Evolutionary conservation across 2,797 vertebrate species (phyloP), one percentile per base, ranked within the genome.

Genomic region (Neostethus bicornis): DNA sequence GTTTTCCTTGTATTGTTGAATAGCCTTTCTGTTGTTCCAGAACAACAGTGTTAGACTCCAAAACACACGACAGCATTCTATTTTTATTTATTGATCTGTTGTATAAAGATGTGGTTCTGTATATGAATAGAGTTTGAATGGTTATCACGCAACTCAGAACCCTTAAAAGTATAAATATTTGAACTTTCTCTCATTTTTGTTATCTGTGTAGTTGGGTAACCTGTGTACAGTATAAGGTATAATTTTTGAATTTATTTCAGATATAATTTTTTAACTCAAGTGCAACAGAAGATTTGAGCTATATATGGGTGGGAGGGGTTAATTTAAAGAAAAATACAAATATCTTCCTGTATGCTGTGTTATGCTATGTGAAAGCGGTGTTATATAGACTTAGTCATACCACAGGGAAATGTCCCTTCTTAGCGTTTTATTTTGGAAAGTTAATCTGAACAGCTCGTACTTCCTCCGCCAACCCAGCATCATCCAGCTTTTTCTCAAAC

Each of bases 51-150:
- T 88, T 92, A 91, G 88, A 87, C 77, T 89, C 85, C 87, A 91
- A 86, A 91, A 84, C 87, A 89, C 86, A 88, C 76, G 77, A 91
- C 85, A 89, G 80, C 90, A 87, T 88, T 91, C 87, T 93, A 92
- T 93, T 93, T 93, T 92, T 93, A 92, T 93, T 92, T 92, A 93
- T 92, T 92, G 86, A 90, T 73, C 87, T 89, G 89, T 85, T 93
- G 91, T 93, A 90, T 77, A 88, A 90, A 90, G 86, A 85, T 70
- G 87, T 91, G 87, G 90, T 87, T 88, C 90, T 93, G 90, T 91
- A 90, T 90, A 89, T 88, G 82, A 85, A 90, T 92, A 92, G 87
- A 92, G 79, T 90, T 91, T 89, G 83, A 91, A 90, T 85, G 83
- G 89, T 91, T n/a, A 87, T 89, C 79, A 85, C 83, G 74, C 76